Base-by-base conservation (phyloP, 2,113 vertebrate genomes). In the Meriones unguiculatus region DNA sequence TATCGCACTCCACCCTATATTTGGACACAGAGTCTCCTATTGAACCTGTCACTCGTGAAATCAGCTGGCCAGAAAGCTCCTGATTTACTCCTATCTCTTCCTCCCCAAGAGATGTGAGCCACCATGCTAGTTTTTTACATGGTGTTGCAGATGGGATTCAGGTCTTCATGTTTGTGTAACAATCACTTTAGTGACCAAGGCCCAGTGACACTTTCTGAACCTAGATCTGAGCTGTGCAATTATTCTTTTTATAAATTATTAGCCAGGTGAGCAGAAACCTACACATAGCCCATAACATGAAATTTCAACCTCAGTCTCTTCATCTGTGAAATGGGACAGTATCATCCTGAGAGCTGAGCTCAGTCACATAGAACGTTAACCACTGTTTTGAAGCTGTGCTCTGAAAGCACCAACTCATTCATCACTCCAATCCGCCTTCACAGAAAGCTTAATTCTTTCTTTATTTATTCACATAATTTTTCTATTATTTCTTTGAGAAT, bases 111-210 rank as follows among this genome's bases (percentile, higher is more conserved):
- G 11, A 24, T 82, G 35, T 59, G 35, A 82, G 5, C 35, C 35
- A 38, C 30, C 2, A 25, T n/a, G 32, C 20, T 2, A 3, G 9
- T 1, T n/a, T 22, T 38, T 38, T 38, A 25, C 20, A 8, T 4
- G 2, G 12, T 25, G 6, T 59, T 82, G 80, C 54, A 38, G 20
- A 38, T 24, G 54, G 20, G 38, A 59, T 35, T 25, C 35, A 1
- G 6, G 12, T 82, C 11, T 59, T 38, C 22, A n/a, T 81, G 32
- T 81, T 57, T 57, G 50, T 80, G 32, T 18, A 81, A 38, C 20
- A 95, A 80, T 2, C 12, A 17, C 41, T 14, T 30, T 17, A 78
- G 30, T 78, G 17, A 54, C 15, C 50, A 54, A 80, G 15, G 7
- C 14, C 1, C 7, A 41, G 80, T 25, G 80, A 62, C 3, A 28